Base-by-base conservation (phyloP, 30 jellyfish, hydroid and myxozoan genomes). In the Hydra vulgaris region DNA sequence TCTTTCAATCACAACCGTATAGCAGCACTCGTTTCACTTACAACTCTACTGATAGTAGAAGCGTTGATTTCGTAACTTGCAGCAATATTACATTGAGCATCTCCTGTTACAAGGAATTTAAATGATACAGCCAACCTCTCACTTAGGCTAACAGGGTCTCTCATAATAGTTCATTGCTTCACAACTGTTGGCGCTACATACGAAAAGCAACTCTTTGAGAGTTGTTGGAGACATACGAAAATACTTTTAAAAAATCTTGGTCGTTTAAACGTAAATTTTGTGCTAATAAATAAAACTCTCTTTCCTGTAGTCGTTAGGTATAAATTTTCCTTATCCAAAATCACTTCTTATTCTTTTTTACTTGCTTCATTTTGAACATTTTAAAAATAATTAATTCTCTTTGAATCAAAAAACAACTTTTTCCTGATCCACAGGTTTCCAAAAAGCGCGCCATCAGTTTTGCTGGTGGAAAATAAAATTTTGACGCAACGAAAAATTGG, bases 41-140 rank as follows among this genome's bases (percentile, higher is more conserved):
- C 72, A 76, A 80, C 73, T 3, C 91, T 83, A 40, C 93, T 81
- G 25, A 82, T 81, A 68, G n/a, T n/a, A n/a, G n/a, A 71, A 74
- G 83, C 82, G 70, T 82, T 81, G 85, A 86, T 86, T 54, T 88
- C 71, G 83, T 72, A 86, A 70, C 87, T 86, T 80, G 74, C 66
- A 53, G 93, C 93, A 80, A 72, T 85, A n/a, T 85, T 85, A 16
- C 79, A 27, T 54, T 85, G 91, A 16, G 91, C 72, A 74, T 85
- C 95, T 54, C 95, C 83, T 55, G 81, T 85, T 74, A 85, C 87
- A 19, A 85, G 87, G 74, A 27, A 79, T 74, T 81, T 75, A 61
- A 85, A 76, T 26, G 86, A 79, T 27, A 79, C 82, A 26, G 90
- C 73, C 27, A 79, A n/a, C n/a, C n/a, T n/a, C n/a, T n/a, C n/a